Evolutionary conservation across 2,113 vertebrate genomes (phyloP), one percentile per base, ranked within the genome.

Genomic region (Labeo catla): DNA sequence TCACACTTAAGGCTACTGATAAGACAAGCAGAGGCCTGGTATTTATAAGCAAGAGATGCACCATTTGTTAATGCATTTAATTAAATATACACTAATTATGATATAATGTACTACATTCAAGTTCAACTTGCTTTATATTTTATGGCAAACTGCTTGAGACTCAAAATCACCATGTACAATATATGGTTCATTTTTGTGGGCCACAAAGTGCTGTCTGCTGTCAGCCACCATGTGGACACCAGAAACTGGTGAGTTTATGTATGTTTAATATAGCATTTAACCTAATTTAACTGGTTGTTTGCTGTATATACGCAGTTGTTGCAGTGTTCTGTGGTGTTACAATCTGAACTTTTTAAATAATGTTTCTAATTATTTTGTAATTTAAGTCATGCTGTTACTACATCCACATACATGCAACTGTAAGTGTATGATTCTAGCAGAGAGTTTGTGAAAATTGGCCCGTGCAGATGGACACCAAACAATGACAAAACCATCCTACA

Each of bases 401-500:
- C 15, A 39, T 12, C 59, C 19, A 28, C 28, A 59, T 59, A n/a
- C 7, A 59, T n/a, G 19, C 8, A 9, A n/a, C 15, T 6, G 28
- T 28, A 28, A 28, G 95, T 98, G 90, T 99, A 99, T 0, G 96
- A 99, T 88, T 94, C 96, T 0, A 92, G 94, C 90, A 94, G 74
- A 11, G 96, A 97, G 68, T 94, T 96, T 2, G 92, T 99, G 4
- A 95, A 90, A 68, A 95, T 99, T 28, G 96, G 95, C 3, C 98
- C 98, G 10, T 99, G 97, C 78, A 95, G 93, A 76, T 99, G 98
- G 98, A 93, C 90, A 82, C 95, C 96, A 13, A 96, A 97, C 88
- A 93, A 94, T 57, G 95, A 96, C 0, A 95, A 95, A 79, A 94
- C 95, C 66, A 96, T 99, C 91, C 91, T 99, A 90, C 95, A 98